A percentile compares a stretch with the other conserved stretches of the same genome.
phyloP scores from a whole-genome alignment of 1,140 invertebrate genomes.

The Solenopsis invicta region DNA sequence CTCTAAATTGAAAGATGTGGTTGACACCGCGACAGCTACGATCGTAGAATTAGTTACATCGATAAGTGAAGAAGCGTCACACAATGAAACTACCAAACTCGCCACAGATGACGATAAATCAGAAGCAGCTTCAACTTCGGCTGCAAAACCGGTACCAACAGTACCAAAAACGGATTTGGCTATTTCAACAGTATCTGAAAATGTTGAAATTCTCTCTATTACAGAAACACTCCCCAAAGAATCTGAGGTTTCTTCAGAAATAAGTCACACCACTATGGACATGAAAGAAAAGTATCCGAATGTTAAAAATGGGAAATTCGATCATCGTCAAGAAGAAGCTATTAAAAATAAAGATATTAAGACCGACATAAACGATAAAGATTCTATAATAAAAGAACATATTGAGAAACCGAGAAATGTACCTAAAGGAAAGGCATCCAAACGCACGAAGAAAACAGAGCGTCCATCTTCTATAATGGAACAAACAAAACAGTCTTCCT shows the following conservation, averaged over 20 bases:
- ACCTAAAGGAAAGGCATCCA: neutral
- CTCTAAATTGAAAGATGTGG: conserved; percentile 1
- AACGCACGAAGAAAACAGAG: conserved; percentile 41
- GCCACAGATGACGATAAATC: neutral
- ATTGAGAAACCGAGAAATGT: conserved; percentile 22
- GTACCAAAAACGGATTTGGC: neutral
- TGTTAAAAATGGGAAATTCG: neutral
- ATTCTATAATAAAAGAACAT: neutral
- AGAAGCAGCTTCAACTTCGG: neutral
- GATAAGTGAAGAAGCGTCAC: neutral
- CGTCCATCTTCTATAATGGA: conserved; percentile 7
- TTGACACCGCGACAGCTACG: neutral
- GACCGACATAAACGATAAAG: conserved; percentile 16
- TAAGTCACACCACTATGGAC: neutral
- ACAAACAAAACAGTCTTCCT: conserved; percentile 14
- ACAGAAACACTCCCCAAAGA: neutral
- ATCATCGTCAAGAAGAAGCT: neutral
- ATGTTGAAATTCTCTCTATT: neutral
- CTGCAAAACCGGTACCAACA: neutral
- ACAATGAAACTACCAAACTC: neutral
- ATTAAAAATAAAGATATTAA: neutral
- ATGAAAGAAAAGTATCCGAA: neutral
- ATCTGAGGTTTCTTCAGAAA: conserved; percentile 10
- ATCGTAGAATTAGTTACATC: neutral
- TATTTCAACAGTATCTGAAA: neutral